Evolutionary conservation across 2,797 vertebrate species (phyloP), one percentile per base, ranked within the genome.

Genomic region (Platyrinchus mystaceus): DNA sequence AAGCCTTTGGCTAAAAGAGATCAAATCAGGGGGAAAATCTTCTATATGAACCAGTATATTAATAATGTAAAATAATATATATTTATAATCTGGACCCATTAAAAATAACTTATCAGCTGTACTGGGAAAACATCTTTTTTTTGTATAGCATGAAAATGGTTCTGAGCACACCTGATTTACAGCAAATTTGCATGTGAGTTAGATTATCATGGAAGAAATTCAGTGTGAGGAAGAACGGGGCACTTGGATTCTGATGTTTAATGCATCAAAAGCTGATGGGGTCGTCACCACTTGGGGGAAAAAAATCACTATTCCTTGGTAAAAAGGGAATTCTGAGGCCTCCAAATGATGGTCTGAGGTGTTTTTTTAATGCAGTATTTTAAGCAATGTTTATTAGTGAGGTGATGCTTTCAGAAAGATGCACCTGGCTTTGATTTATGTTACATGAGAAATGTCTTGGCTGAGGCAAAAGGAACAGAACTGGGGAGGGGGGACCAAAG

Each of bases 381-480:
- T 52, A 69, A 77, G 78, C 68, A 67, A 8, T 3, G 1, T 85
- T 89, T 55, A 6, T 50, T 34, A 41, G 37, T 3, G 3, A 80
- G 81, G 76, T 32, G 78, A 74, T 75, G 30, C 59, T 9, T 66
- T 77, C 75, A 67, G 81, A 36, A 44, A 75, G 63, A 81, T 26
- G 69, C 73, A 15, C 85, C 90, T 78, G 95, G 93, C 21, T n/a
- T 84, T 94, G 84, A 71, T 92, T 94, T 87, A 19, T 53, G 53
- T n/a, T 55, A 39, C 59, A 2, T 9, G 89, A 64, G 89, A 63
- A 81, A 34, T 0, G 0, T 50, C 59, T 92, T 87, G 85, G 76
- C 64, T 1, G 2, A 59, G 63, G 89, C 50, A 47, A 64, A 68
- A 74, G 83, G 63, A 53, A 17, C 13, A 62, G 78, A 86, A 43